These are phyloP conservation scores for Gallinago nigripennis DNA, from an alignment of 2,797 vertebrate species.

Conservation along the genomic window DNA sequence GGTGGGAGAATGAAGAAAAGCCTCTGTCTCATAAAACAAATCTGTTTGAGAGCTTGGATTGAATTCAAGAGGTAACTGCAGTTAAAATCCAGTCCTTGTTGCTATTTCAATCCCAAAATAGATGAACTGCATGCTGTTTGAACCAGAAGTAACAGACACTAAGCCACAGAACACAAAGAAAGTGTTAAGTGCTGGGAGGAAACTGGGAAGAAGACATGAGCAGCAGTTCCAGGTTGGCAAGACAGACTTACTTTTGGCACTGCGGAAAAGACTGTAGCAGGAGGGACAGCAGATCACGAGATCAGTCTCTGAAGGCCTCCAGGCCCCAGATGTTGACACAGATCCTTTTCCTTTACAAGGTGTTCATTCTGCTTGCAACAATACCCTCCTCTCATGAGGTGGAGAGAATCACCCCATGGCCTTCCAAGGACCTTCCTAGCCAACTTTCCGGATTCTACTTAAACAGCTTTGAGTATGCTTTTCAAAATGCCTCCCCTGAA, in stretches of 20 bases:
- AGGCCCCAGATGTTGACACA: not conserved
- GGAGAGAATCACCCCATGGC: not conserved
- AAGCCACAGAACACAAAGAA: not conserved
- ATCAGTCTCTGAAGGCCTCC: not conserved
- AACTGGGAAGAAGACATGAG: not conserved
- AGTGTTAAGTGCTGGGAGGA: not conserved
- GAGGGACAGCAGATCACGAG: not conserved
- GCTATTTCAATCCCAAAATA: slow-evolving; percentile 1
- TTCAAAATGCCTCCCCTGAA: not conserved
- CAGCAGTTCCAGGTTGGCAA: not conserved
- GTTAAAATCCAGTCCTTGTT: not conserved
- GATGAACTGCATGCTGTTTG: not conserved
- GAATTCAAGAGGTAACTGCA: slow-evolving; percentile 7
- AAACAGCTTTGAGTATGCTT: not conserved
- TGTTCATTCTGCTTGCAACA: not conserved
- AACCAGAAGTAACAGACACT: not conserved
- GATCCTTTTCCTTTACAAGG: not conserved
- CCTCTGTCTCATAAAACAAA: not conserved
- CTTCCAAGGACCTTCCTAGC: not conserved
- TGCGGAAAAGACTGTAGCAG: not conserved
- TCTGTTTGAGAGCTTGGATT: not conserved
- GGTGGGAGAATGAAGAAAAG: slow-evolving; percentile 22
- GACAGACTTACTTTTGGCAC: not conserved
- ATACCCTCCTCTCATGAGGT: not conserved
- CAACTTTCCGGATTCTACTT: not conserved